These are phyloP conservation scores for Cydia amplana DNA, from an alignment of 1,140 invertebrate genomes.

Conservation along the genomic window DNA sequence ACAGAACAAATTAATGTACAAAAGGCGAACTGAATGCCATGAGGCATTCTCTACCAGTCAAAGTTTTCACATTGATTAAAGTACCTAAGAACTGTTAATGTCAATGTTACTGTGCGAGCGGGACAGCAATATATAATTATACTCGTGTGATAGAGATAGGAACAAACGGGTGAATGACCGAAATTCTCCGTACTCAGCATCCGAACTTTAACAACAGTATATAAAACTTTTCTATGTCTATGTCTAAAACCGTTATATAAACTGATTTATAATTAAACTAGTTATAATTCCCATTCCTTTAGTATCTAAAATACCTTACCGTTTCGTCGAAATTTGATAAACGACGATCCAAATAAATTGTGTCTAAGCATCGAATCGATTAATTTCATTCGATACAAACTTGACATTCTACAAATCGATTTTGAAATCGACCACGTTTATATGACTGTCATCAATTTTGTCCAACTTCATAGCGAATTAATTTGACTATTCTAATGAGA, in stretches of 20 bases:
- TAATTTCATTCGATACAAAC: conserved; percentile 16
- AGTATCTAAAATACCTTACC: background rate
- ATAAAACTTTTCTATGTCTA: too few relatives aligned
- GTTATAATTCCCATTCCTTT: background rate
- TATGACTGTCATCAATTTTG: conserved; percentile 24
- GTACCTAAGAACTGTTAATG: too few relatives aligned
- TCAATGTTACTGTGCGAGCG: too few relatives aligned
- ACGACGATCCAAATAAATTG: background rate
- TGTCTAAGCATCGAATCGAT: background rate
- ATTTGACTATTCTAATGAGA: conserved; percentile 17
- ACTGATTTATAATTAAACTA: background rate
- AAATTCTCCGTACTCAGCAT: too few relatives aligned
- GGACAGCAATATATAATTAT: too few relatives aligned
- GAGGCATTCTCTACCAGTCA: too few relatives aligned
- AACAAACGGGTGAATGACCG: too few relatives aligned
- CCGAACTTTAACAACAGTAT: too few relatives aligned
- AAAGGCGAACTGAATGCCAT: too few relatives aligned
- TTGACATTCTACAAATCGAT: conserved; percentile 14
- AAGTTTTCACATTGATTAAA: too few relatives aligned
- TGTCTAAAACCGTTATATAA: background rate
- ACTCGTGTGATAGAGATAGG: too few relatives aligned
- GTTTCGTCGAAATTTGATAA: background rate
- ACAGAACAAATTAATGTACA: too few relatives aligned
- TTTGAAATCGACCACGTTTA: conserved; percentile 23
- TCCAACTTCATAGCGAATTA: conserved; percentile 6